Percentiles rank a stretch among this genome's conserved stretches.
Conservation (phyloP, 2,888 invertebrate species). For the Lutraria lutraria region DNA sequence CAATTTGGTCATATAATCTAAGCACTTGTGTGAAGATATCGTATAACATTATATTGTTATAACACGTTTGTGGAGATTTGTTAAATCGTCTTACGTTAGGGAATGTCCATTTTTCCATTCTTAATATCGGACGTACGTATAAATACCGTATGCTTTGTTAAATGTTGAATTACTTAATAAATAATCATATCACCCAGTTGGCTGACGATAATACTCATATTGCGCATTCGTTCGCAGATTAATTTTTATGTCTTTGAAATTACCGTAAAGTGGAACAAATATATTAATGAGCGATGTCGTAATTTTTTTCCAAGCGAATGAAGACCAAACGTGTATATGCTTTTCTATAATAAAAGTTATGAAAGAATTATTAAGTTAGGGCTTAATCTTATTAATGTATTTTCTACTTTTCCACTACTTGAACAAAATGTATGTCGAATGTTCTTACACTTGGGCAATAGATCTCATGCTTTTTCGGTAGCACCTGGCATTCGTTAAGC, state of each 20-base stretch:
- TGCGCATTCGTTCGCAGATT: constrained; percentile 33
- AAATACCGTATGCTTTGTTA: constrained; percentile 20
- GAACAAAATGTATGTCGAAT: not conserved
- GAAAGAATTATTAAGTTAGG: constrained; percentile 24
- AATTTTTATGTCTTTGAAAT: constrained; percentile 24
- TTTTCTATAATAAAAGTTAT: constrained; percentile 11
- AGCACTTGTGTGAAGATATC: not conserved
- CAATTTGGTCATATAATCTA: not conserved
- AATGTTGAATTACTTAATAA: constrained; percentile 17
- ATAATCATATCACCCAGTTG: constrained; percentile 51
- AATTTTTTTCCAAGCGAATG: constrained; percentile 30
- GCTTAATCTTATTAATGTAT: constrained; percentile 32
- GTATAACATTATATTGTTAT: not conserved
- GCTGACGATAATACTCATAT: constrained; percentile 33
- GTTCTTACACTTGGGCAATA: not conserved
- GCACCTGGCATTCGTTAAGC: constrained; percentile 9
- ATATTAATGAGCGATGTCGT: constrained; percentile 40
- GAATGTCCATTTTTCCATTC: constrained; percentile 10
- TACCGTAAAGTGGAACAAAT: constrained; percentile 20
- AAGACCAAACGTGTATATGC: not conserved
- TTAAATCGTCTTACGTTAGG: constrained; percentile 7
- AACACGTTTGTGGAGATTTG: not conserved
- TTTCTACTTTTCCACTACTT: not conserved
- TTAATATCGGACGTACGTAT: not conserved
- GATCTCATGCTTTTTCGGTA: not conserved